These are phyloP conservation scores for Arctocebus calabarensis DNA, from an alignment of 2,797 vertebrate genomes.

Conservation along the genomic window DNA sequence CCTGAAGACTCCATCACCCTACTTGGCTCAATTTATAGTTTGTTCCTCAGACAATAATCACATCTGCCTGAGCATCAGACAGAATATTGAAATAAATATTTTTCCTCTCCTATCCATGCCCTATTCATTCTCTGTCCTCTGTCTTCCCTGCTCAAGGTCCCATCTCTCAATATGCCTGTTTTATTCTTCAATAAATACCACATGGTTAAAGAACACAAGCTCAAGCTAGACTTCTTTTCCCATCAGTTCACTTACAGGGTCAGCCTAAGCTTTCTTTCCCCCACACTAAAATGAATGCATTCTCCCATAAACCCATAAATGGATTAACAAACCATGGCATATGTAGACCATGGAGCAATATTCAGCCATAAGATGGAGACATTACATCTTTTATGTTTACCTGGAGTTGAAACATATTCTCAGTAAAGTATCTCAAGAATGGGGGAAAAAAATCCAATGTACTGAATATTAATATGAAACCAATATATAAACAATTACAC, in stretches of 20 bases:
- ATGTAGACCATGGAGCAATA: too few relatives aligned
- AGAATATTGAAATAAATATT: neutral
- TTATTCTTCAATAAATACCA: slow-evolving; percentile 70
- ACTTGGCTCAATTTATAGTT: neutral
- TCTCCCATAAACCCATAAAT: neutral
- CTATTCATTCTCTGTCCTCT: neutral
- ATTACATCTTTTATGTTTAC: too few relatives aligned
- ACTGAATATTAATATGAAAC: too few relatives aligned
- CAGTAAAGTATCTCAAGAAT: too few relatives aligned
- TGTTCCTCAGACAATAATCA: neutral
- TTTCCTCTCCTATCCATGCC: neutral
- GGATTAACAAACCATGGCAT: too few relatives aligned
- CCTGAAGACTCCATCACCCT: neutral
- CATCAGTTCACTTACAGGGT: neutral
- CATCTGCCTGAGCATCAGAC: slow-evolving; percentile 16
- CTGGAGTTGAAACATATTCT: too few relatives aligned
- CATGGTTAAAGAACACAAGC: slow-evolving; percentile 37
- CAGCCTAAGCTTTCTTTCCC: neutral
- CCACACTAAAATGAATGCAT: neutral
- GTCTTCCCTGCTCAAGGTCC: neutral
- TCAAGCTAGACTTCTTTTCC: slow-evolving; percentile 13
- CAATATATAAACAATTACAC: too few relatives aligned
- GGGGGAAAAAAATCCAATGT: too few relatives aligned
- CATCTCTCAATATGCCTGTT: neutral
- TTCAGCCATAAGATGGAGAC: too few relatives aligned